Percentiles rank a stretch among this genome's conserved stretches.
phyloP scores from a whole-genome alignment of 2,797 vertebrate species.

The Siniperca undulata region DNA sequence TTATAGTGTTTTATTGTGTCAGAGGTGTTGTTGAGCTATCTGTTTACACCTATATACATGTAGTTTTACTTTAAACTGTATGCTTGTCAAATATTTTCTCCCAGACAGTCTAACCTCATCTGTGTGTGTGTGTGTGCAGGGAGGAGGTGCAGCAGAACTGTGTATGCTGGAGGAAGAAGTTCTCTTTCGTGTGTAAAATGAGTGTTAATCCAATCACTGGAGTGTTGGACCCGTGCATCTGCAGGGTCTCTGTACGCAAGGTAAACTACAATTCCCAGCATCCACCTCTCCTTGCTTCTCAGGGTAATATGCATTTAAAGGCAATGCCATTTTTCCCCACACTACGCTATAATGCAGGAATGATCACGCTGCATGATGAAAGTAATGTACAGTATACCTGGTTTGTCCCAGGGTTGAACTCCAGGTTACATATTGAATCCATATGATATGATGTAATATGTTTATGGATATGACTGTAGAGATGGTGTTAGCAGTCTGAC shows the following conservation, averaged over 20 bases:
- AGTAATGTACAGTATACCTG: not conserved
- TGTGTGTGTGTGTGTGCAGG: constrained; percentile 73
- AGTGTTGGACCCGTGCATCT: constrained; percentile 94
- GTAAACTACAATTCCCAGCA: constrained; percentile 78
- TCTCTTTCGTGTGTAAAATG: constrained; percentile 96
- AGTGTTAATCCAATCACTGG: constrained; percentile 91
- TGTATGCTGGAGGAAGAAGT: constrained; percentile 94
- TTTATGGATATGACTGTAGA: not conserved
- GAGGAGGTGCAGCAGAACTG: constrained; percentile 97
- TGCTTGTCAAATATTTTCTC: constrained; percentile 1
- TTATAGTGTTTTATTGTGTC: not conserved
- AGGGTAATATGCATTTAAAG: not conserved
- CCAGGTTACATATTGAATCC: not conserved
- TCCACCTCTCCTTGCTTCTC: not conserved
- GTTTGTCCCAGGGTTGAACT: not conserved
- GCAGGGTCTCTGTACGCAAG: constrained; percentile 95
- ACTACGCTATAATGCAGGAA: not conserved
- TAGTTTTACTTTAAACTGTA: not conserved
- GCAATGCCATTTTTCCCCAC: not conserved
- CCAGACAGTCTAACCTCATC: not conserved
- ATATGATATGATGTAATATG: not conserved
- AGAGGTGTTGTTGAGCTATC: not conserved
- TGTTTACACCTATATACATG: not conserved
- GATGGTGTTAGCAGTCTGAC: not conserved
- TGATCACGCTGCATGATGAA: not conserved